A percentile compares a stretch with the other conserved stretches of the same genome.
These are phyloP conservation scores for Chrysomallon squamiferum DNA, from an alignment of 1,140 invertebrate genomes.

Conservation along the genomic window DNA sequence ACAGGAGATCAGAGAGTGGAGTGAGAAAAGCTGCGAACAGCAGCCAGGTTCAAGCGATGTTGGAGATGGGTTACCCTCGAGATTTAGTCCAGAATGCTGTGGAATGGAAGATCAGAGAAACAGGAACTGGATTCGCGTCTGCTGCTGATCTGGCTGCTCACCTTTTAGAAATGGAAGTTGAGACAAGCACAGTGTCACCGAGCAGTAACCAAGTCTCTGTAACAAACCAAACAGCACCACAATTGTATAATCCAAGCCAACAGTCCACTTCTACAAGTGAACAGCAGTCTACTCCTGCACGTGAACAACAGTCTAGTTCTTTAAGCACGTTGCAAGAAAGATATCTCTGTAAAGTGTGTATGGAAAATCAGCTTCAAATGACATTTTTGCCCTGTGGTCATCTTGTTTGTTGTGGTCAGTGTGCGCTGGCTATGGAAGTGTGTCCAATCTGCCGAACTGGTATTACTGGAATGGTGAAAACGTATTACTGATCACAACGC, in stretches of 20 bases:
- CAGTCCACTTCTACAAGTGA: background rate
- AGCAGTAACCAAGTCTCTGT: background rate
- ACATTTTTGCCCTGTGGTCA: conserved; percentile 1
- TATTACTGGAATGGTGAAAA: background rate
- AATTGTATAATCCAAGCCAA: background rate
- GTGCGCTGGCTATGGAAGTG: background rate
- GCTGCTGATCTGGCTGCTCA: background rate
- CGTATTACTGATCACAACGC: conserved; percentile 1
- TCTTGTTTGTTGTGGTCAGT: conserved; percentile 1
- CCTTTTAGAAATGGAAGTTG: background rate
- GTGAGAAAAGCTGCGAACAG: background rate
- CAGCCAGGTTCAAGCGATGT: background rate
- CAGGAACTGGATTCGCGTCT: background rate
- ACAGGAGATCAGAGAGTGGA: too few species aligned
- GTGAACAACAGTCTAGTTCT: background rate
- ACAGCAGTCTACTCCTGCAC: background rate
- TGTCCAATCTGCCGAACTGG: background rate
- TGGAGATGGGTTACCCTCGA: background rate
- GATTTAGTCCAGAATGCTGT: background rate
- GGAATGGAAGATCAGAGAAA: background rate
- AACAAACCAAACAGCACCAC: background rate
- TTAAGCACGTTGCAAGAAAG: background rate
- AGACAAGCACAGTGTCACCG: background rate
- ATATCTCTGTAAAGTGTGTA: conserved; percentile 1
- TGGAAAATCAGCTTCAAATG: background rate